Evolutionary conservation across 2,797 vertebrate genomes (phyloP).

Genomic region (Fundulus diaphanus): DNA sequence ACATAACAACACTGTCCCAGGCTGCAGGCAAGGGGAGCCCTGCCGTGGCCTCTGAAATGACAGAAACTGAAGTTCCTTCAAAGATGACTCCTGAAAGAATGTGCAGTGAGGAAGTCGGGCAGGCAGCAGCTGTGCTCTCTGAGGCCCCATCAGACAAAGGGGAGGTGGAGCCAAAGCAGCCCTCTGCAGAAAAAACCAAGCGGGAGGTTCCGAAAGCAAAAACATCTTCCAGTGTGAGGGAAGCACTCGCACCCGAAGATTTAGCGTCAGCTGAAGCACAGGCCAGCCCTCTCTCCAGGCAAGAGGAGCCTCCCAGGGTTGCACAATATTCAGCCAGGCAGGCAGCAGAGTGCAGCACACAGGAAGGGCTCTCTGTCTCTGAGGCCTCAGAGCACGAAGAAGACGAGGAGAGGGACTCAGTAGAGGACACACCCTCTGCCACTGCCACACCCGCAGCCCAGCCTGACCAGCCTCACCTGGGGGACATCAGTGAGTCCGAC

Average conservation of each 20-base stretch:
- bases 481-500: conserved; percentile 49
- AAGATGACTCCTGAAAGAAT: conserved; percentile 75
- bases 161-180: conserved; percentile 75
- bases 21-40: conserved; percentile 38
- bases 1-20: conserved; percentile 48
- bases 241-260: conserved; percentile 75
- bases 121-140: conserved; percentile 79
- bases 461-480: conserved; percentile 56
- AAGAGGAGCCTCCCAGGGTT: conserved; percentile 82
- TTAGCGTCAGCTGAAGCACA: conserved; percentile 75
- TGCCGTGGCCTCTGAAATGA: conserved; percentile 44
- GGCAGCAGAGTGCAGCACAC: conserved; percentile 77
- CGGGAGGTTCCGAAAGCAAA: conserved; percentile 83
- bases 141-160: conserved; percentile 81
- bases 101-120: conserved; percentile 71
- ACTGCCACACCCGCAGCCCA: conserved; percentile 59
- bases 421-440: conserved; percentile 70
- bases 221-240: conserved; percentile 79
- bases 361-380: conserved; percentile 60
- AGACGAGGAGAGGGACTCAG: conserved; percentile 66
- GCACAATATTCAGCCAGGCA: conserved; percentile 76
- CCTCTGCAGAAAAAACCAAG: conserved; percentile 78
- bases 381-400: conserved; percentile 63
- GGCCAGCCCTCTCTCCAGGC: conserved; percentile 74
- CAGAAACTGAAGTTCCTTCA: conserved; percentile 52